Conservation (phyloP, 2,888 invertebrate species). For the Drosophila affinis region DNA sequence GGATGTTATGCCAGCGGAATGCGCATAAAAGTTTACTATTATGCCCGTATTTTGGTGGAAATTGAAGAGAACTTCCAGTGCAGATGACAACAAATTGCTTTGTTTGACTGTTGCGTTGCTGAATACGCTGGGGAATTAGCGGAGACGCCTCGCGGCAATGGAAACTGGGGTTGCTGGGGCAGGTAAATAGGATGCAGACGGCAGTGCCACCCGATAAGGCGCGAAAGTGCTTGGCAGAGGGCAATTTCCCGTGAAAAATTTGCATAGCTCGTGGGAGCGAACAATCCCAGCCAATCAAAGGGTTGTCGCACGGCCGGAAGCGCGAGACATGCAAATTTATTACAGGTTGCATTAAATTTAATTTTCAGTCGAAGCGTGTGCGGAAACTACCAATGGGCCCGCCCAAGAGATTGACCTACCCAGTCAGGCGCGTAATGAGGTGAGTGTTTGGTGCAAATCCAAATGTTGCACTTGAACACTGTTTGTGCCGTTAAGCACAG, state of each 20-base stretch:
- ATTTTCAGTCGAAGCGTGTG: conserved; percentile 62
- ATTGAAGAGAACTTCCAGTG: conserved; percentile 50
- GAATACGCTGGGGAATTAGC: conserved; percentile 73
- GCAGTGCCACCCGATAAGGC: conserved; percentile 51
- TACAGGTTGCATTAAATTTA: conserved; percentile 80
- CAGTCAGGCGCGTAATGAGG: conserved; percentile 15
- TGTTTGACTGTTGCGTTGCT: conserved; percentile 48
- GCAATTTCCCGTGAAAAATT: conserved; percentile 71
- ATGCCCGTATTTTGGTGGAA: conserved; percentile 57
- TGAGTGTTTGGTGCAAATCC: no score
- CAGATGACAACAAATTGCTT: conserved; percentile 68
- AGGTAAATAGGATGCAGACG: conserved; percentile 49
- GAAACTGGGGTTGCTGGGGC: conserved; percentile 35
- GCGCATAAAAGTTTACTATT: conserved; percentile 79
- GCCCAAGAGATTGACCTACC: conserved; percentile 36
- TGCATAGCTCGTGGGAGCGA: conserved; percentile 61
- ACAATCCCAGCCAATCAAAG: conserved; percentile 56
- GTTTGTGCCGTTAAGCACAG: no score
- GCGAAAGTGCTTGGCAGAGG: conserved; percentile 54
- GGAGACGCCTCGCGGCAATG: conserved; percentile 4
- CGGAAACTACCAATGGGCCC: conserved; percentile 48
- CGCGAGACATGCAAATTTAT: conserved; percentile 71
- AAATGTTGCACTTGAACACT: no score
- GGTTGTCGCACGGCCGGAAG: conserved; percentile 71
- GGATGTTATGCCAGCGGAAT: conserved; percentile 63